Percentiles rank a stretch among this genome's conserved stretches.
Evolutionary conservation across 1,140 invertebrate species (phyloP).

Genomic region (Panulirus ornatus): DNA sequence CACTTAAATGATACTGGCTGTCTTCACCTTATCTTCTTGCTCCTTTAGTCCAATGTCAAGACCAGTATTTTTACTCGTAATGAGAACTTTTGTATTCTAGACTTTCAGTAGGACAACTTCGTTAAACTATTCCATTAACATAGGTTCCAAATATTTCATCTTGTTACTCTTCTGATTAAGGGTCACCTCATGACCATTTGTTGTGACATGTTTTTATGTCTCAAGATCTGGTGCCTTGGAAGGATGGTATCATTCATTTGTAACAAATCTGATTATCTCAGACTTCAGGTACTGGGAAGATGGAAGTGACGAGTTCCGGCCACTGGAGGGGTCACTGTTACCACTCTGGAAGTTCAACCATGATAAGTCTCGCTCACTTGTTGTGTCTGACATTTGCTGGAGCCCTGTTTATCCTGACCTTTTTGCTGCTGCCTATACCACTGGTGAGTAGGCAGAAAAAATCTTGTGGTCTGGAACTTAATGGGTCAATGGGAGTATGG

Average conservation of each 20-base stretch:
- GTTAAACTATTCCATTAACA: too few species aligned
- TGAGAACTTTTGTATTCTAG: too few species aligned
- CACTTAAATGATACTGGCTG: too few species aligned
- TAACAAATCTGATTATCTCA: too few species aligned
- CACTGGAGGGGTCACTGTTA: constrained; percentile 92
- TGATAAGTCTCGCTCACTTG: constrained; percentile 83
- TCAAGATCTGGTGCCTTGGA: background rate
- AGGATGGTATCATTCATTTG: background rate
- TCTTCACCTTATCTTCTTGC: too few species aligned
- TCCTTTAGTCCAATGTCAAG: too few species aligned
- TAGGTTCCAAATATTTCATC: background rate
- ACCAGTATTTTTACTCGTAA: too few species aligned
- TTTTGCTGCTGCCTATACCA: constrained; percentile 82
- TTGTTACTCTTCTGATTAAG: background rate
- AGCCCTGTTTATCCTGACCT: constrained; percentile 93
- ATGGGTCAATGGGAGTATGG: background rate
- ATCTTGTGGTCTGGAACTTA: background rate
- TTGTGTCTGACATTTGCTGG: constrained; percentile 91
- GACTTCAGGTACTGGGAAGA: constrained; percentile 98
- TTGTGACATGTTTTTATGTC: background rate
- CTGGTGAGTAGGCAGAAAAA: constrained; percentile 76
- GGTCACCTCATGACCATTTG: background rate
- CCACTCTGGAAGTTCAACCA: constrained; percentile 95
- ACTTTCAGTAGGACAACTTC: too few species aligned
- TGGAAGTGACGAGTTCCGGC: constrained; percentile 94